These are phyloP conservation scores for Coleophora deauratella DNA, from an alignment of 2,888 invertebrate species.

Conservation along the genomic window DNA sequence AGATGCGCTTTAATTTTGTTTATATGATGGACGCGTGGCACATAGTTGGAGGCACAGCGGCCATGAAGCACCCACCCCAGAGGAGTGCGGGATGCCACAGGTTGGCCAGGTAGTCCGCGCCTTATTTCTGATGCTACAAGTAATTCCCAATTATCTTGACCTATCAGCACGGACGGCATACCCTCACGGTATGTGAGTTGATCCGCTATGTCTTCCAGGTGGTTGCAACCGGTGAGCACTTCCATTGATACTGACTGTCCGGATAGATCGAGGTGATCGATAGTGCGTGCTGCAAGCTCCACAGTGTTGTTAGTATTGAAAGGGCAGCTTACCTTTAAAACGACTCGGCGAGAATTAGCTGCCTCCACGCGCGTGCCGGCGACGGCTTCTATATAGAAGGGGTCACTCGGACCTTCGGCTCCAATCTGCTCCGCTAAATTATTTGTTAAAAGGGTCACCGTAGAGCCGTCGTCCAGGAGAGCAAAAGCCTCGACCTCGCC, in stretches of 20 bases:
- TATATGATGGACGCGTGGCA: too few relatives aligned
- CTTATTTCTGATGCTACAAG: constrained; percentile 2
- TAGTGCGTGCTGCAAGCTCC: not conserved
- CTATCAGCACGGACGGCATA: constrained; percentile 3
- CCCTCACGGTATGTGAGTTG: not conserved
- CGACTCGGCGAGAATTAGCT: not conserved
- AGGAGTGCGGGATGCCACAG: constrained; percentile 6
- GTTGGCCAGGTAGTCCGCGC: constrained; percentile 7
- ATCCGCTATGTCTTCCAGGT: not conserved
- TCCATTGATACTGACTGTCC: not conserved
- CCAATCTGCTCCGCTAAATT: constrained; percentile 3
- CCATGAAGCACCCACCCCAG: constrained; percentile 10
- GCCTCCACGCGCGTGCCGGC: not conserved
- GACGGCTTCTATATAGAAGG: constrained; percentile 4
- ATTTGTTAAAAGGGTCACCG: constrained; percentile 1
- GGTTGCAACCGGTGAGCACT: not conserved
- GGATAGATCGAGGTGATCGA: not conserved
- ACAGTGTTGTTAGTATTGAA: not conserved
- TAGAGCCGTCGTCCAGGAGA: constrained; percentile 10
- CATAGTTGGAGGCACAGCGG: too few relatives aligned
- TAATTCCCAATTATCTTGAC: constrained; percentile 10
- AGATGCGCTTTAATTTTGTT: not conserved
- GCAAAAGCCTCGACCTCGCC: constrained; percentile 6
- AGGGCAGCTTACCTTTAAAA: not conserved
- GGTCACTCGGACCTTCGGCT: not conserved